Percentiles rank a stretch among this genome's conserved stretches.
phyloP scores from a whole-genome alignment of 1,140 invertebrate species.

The Ctenoplectra terminalis region DNA sequence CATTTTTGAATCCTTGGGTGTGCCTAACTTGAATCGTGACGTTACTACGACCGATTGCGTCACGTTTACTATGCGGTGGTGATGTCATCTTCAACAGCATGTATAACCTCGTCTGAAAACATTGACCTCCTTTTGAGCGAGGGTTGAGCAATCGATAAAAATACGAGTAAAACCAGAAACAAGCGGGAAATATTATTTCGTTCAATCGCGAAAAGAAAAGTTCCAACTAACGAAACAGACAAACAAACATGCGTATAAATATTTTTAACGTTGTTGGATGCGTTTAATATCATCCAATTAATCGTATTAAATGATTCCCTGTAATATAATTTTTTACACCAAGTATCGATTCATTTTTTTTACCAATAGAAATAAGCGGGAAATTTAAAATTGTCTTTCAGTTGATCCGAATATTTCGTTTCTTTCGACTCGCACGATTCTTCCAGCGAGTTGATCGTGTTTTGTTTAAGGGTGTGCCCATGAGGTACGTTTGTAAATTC shows the following conservation, averaged over 20 bases:
- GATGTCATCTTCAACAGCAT: conserved; percentile 70
- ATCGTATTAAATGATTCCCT: too few species aligned
- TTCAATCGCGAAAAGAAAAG: not conserved
- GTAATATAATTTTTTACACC: too few species aligned
- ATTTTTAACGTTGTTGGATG: not conserved
- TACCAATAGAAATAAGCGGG: too few species aligned
- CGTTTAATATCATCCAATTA: not conserved
- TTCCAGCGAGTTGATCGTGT: not conserved
- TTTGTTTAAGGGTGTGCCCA: not conserved
- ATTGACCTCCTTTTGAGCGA: conserved; percentile 69
- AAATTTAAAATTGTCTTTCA: not conserved
- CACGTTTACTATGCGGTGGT: conserved; percentile 75
- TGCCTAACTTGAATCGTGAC: conserved; percentile 59
- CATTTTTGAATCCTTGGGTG: conserved; percentile 34
- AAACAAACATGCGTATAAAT: not conserved
- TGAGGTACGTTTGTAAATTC: not conserved
- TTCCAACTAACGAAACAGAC: not conserved
- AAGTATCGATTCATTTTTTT: too few species aligned
- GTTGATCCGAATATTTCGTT: not conserved
- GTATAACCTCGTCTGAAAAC: conserved; percentile 76
- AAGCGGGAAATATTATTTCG: conserved; percentile 23
- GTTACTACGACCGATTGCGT: conserved; percentile 73
- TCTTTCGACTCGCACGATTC: not conserved
- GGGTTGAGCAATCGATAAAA: conserved; percentile 54
- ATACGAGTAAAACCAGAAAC: conserved; percentile 31